A percentile compares a stretch with the other conserved stretches of the same genome.
phyloP scores from a whole-genome alignment of 2,888 invertebrate genomes.

The Sympetrum striolatum region DNA sequence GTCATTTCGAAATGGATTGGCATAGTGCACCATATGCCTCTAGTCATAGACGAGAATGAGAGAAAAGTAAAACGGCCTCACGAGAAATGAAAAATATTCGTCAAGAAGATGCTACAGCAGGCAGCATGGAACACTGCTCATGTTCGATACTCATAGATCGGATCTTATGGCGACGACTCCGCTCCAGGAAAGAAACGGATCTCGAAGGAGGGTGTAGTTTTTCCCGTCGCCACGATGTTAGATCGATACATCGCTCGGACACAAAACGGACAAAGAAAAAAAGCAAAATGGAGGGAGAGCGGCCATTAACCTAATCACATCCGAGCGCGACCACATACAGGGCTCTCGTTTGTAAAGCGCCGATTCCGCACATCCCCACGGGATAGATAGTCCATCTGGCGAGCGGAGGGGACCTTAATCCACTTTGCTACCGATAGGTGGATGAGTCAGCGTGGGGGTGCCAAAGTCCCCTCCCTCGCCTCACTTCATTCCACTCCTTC shows the following conservation, averaged over 20 bases:
- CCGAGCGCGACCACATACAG: background rate
- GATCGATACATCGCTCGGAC: background rate
- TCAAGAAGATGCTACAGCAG: no score
- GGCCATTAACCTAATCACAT: constrained; percentile 35
- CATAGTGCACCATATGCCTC: no score
- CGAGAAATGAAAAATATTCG: no score
- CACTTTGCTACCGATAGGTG: constrained; percentile 40
- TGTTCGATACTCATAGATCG: no score
- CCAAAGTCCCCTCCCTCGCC: background rate
- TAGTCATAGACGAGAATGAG: no score
- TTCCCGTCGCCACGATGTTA: no score
- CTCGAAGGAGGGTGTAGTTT: no score
- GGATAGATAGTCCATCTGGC: background rate
- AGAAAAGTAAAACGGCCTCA: no score
- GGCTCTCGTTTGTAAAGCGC: background rate
- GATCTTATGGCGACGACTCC: no score
- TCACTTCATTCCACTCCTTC: background rate
- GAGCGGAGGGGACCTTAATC: constrained; percentile 13
- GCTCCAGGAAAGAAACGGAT: no score
- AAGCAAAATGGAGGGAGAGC: background rate
- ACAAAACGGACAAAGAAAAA: background rate
- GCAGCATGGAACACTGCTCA: no score
- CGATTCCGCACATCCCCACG: constrained; percentile 12
- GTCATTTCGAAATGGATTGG: no score
- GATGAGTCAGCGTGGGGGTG: background rate